These are phyloP conservation scores for Heterotis niloticus DNA, from an alignment of 2,113 vertebrate species.

Conservation along the genomic window DNA sequence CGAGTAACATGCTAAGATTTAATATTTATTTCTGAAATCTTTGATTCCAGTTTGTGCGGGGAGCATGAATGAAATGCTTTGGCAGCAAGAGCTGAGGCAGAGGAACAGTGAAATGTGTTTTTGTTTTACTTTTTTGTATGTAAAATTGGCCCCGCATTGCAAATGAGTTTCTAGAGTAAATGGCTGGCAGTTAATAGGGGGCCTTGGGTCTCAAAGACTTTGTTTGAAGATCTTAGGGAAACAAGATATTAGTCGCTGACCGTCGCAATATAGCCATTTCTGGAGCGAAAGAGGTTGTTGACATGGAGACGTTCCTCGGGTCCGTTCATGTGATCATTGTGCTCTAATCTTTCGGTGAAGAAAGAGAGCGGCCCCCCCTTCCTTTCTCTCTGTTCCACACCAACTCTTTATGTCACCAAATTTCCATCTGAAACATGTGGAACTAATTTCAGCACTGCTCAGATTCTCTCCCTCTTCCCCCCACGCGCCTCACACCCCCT, in stretches of 20 bases:
- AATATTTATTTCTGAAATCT: conserved; percentile 7
- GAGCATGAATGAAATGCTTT: conserved; percentile 11
- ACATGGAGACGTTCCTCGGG: conserved; percentile 26
- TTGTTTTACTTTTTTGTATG: not conserved
- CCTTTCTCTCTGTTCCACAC: conserved; percentile 12
- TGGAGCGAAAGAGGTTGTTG: conserved; percentile 5
- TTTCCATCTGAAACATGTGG: conserved; percentile 66
- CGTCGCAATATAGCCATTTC: conserved; percentile 9
- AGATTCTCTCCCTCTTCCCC: conserved; percentile 37
- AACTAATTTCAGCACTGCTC: conserved; percentile 62
- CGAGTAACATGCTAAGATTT: not conserved
- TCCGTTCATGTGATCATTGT: conserved; percentile 33
- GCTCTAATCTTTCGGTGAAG: conserved; percentile 26
- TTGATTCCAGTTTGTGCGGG: not conserved
- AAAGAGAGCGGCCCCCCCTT: conserved; percentile 12
- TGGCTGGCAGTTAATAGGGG: not conserved
- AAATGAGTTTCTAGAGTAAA: conserved; percentile 4
- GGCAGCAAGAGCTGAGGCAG: not conserved
- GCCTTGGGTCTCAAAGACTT: not conserved
- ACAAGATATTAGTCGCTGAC: not conserved
- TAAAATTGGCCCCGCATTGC: not conserved
- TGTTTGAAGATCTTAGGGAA: not conserved
- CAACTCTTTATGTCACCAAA: conserved; percentile 36
- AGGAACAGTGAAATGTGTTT: not conserved
- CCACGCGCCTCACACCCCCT: conserved; percentile 34